Conservation (phyloP, 2,888 invertebrate species). For the Scelioninae gen. 1 region DNA sequence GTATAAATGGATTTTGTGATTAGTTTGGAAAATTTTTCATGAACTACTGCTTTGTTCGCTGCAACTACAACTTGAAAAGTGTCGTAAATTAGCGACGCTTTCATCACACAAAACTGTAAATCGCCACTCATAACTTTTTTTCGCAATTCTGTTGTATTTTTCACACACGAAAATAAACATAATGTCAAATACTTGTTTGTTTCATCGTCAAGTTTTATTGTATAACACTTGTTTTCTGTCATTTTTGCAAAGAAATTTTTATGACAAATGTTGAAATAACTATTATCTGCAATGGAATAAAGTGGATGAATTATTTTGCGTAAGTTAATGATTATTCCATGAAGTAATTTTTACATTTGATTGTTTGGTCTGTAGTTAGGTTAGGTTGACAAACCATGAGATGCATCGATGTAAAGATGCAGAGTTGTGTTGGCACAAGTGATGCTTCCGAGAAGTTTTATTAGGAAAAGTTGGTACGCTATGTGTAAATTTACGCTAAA, state of each 20-base stretch:
- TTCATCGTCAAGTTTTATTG: conserved; percentile 83
- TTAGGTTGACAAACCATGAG: too few species aligned
- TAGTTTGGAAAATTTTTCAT: conserved; percentile 85
- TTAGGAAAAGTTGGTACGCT: too few species aligned
- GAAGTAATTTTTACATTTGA: too few species aligned
- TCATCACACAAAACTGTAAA: conserved; percentile 87
- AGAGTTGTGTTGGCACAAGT: too few species aligned
- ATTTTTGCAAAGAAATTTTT: background rate
- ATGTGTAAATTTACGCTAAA: too few species aligned
- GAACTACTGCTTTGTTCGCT: conserved; percentile 88
- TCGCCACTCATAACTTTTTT: conserved; percentile 86
- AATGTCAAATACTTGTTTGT: conserved; percentile 85
- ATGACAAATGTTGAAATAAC: too few species aligned
- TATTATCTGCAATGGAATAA: too few species aligned
- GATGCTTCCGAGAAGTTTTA: too few species aligned
- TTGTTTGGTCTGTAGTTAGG: too few species aligned
- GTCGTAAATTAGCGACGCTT: conserved; percentile 87
- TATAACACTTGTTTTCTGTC: conserved; percentile 60
- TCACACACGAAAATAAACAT: conserved; percentile 86
- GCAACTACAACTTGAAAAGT: conserved; percentile 88
- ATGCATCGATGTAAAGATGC: too few species aligned
- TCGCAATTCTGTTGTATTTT: conserved; percentile 86
- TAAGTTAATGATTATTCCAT: too few species aligned
- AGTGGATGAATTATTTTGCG: too few species aligned
- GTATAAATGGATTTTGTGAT: conserved; percentile 88